Evolutionary conservation across 53 echinoderm and acorn worm species (phyloP), one percentile per base, ranked within the genome.

Genomic region (Pentamera pediparva): DNA sequence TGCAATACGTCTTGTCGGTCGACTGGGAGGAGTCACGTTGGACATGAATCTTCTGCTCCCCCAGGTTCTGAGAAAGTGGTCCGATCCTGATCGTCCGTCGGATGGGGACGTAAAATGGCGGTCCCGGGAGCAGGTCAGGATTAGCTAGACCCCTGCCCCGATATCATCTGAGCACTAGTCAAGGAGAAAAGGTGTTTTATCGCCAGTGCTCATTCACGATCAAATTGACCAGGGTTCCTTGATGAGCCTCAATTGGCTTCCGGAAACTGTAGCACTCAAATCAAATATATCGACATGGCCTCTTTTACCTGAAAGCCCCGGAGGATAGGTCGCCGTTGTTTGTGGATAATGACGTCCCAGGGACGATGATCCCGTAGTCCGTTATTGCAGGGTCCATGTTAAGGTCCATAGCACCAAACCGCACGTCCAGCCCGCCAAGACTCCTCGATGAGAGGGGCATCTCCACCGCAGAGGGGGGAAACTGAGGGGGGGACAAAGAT

Each of bases 381-480:
- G 82, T 75, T 39, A 88, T 81, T 15, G 90, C 86, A 22, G 83
- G 90, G 51, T 94, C 94, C 78, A 87, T 92, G 28, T 73, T 87
- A 35, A 96, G 82, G 70, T 96, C 91, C 88, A 96, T 85, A 18
- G 91, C 91, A 76, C 98, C 98, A 81, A 98, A 98, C 85, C 92
- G 98, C 24, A 98, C 98, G 48, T 98, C 98, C 71, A 98, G 73
- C 6, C 78, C 77, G 24, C 98, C 98, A 37, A 98, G 80, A 29
- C 98, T 86, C 62, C 90, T 76, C 13, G 98, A 83, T 17, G 98
- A 92, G 49, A 87, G 80, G 28, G 86, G 84, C 98, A 98, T 98
- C 82, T 98, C 98, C 61, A 98, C 98, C 32, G 98, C 98, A 8
- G 91, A 98, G n/a, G 88, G 85, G 17, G 98, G 98, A 81, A 90